phyloP scores from a whole-genome alignment of 23 tunicate genomes.

The Clavelina lepadiformis region DNA sequence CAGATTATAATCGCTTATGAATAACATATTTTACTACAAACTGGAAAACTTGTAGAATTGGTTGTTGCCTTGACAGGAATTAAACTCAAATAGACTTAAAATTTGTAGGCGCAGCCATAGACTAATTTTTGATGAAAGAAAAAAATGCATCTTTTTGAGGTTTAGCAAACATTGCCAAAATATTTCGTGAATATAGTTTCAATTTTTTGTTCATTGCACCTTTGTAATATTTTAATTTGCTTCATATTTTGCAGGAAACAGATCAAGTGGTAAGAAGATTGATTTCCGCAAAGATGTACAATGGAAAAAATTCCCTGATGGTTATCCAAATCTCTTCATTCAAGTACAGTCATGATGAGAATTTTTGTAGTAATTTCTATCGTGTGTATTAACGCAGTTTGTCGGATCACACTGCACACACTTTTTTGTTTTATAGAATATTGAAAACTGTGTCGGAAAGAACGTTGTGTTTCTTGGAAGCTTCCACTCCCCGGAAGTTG shows the following conservation, averaged over 20 bases:
- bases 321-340: slow-evolving; percentile 80
- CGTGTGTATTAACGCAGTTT: too few species aligned
- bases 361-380: too few species aligned
- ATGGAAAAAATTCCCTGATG: slow-evolving; percentile 80
- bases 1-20: neutral
- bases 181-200: too few species aligned
- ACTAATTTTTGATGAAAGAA: too few species aligned
- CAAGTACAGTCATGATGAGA: slow-evolving; percentile 12
- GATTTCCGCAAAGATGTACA: slow-evolving; percentile 15
- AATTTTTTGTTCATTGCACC: neutral
- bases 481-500: slow-evolving; percentile 53
- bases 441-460: slow-evolving; percentile 51
- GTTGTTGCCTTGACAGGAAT: neutral
- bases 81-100: neutral
- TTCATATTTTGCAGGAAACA: slow-evolving; percentile 5
- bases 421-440: slow-evolving; percentile 36
- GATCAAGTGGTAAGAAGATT: slow-evolving; percentile 4
- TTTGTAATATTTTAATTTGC: neutral
- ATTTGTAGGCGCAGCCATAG: neutral
- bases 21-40: neutral
- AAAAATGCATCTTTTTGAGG: too few species aligned
- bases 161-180: too few species aligned
- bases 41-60: neutral
- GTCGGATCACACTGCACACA: too few species aligned
- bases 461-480: slow-evolving; percentile 81